Evolutionary conservation across 2,113 vertebrate genomes (phyloP).

Genomic region (Sorex araneus): DNA sequence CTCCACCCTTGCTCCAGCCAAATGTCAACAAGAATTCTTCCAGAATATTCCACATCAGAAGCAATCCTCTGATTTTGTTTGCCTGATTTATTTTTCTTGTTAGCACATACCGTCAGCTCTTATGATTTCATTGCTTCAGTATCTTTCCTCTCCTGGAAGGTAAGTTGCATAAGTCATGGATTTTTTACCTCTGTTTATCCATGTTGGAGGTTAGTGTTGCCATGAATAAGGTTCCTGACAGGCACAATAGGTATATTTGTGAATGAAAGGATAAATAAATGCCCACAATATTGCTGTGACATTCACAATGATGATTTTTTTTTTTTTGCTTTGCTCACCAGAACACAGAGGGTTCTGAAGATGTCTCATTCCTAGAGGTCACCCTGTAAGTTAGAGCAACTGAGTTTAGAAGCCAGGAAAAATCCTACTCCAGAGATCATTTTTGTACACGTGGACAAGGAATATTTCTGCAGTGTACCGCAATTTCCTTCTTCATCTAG

Average conservation of each 20-base stretch:
- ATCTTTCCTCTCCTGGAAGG: neutral
- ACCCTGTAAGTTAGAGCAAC: neutral
- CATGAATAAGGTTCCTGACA: neutral
- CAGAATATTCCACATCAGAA: neutral
- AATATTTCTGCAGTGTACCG: neutral
- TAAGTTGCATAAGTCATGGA: neutral
- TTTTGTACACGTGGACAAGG: neutral
- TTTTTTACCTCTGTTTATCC: constrained; percentile 19
- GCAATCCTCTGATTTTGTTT: neutral
- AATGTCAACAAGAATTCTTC: neutral
- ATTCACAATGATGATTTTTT: too few relatives aligned
- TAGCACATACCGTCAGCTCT: neutral
- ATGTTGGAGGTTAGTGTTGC: neutral
- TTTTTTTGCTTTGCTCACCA: constrained; percentile 26
- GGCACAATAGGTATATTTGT: neutral
- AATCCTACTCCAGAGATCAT: neutral
- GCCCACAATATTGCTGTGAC: neutral
- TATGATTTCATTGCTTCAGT: neutral
- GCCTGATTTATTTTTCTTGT: neutral
- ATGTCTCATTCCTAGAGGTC: neutral
- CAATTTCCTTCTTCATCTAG: neutral
- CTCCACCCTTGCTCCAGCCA: neutral
- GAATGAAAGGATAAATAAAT: constrained; percentile 79
- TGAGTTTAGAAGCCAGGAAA: neutral
- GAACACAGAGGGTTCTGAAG: neutral